Evolutionary conservation across 2,888 invertebrate genomes (phyloP).

Genomic region (Tetanocera ferruginea): DNA sequence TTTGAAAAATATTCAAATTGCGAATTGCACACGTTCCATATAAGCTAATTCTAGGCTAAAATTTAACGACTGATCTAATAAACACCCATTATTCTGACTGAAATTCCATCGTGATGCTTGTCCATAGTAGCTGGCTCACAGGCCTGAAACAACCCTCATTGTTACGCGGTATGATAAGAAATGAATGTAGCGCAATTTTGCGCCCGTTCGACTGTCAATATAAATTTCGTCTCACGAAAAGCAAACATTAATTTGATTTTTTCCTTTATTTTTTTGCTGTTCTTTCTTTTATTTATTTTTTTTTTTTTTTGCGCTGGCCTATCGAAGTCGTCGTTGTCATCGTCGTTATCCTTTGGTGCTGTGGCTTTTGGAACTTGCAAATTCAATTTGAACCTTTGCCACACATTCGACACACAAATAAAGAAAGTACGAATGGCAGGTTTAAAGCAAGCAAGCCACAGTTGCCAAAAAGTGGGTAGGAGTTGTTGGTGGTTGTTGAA

Average conservation of each 20-base stretch:
- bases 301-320: neutral
- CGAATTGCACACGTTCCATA: neutral
- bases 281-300: neutral
- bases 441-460: neutral
- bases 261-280: neutral
- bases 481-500: no score
- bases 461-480: neutral
- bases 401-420: conserved; percentile 15
- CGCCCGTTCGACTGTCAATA: conserved; percentile 21
- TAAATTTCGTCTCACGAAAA: conserved; percentile 35
- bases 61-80: conserved; percentile 19
- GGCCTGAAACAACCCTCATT: neutral
- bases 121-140: neutral
- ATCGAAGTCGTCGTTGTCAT: neutral
- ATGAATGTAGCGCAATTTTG: neutral
- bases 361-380: conserved; percentile 9
- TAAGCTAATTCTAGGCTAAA: neutral
- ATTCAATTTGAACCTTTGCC: conserved; percentile 32
- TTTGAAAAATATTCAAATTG: neutral
- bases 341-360: conserved; percentile 13
- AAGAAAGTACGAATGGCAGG: neutral
- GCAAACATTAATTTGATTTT: conserved; percentile 38
- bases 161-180: neutral
- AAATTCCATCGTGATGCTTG: neutral
- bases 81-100: neutral